Evolutionary conservation across 2,797 vertebrate genomes (phyloP).

Genomic region (Xyrichtys novacula): DNA sequence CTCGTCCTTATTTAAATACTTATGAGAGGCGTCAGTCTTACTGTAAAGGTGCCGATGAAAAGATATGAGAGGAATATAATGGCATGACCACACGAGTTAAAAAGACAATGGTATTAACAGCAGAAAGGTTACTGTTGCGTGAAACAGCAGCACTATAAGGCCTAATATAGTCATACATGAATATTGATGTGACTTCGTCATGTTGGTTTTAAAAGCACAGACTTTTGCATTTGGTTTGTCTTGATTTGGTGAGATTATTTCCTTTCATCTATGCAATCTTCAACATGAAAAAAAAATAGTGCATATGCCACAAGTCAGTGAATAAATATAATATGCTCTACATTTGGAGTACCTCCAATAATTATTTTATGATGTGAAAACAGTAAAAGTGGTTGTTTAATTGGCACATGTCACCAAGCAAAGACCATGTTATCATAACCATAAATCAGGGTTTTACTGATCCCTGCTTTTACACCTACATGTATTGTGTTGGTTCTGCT

Average conservation of each 20-base stretch:
- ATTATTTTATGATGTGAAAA: constrained; percentile 66
- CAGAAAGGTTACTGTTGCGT: constrained; percentile 46
- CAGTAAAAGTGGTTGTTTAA: constrained; percentile 31
- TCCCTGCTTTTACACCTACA: constrained; percentile 34
- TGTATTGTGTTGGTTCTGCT: constrained; percentile 44
- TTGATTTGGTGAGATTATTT: constrained; percentile 33
- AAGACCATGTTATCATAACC: constrained; percentile 49
- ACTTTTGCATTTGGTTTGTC: constrained; percentile 42
- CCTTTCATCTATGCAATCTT: neutral
- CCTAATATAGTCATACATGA: constrained; percentile 52
- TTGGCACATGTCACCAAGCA: constrained; percentile 46
- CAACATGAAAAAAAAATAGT: constrained; percentile 20
- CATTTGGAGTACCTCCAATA: constrained; percentile 53
- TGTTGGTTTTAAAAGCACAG: constrained; percentile 40
- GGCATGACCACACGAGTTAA: constrained; percentile 17
- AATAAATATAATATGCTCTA: constrained; percentile 31
- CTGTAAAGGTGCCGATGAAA: too few species aligned
- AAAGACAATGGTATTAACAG: constrained; percentile 20
- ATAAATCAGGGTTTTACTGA: constrained; percentile 59
- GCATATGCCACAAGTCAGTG: constrained; percentile 27
- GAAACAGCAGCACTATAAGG: constrained; percentile 56
- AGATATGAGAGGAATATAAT: constrained; percentile 3
- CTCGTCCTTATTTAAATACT: constrained; percentile 24
- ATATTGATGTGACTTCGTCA: constrained; percentile 54
- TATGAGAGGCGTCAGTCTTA: too few species aligned